Percentiles rank a stretch among this genome's conserved stretches.
Conservation (phyloP, 2,113 vertebrate species). For the Turnix velox region DNA sequence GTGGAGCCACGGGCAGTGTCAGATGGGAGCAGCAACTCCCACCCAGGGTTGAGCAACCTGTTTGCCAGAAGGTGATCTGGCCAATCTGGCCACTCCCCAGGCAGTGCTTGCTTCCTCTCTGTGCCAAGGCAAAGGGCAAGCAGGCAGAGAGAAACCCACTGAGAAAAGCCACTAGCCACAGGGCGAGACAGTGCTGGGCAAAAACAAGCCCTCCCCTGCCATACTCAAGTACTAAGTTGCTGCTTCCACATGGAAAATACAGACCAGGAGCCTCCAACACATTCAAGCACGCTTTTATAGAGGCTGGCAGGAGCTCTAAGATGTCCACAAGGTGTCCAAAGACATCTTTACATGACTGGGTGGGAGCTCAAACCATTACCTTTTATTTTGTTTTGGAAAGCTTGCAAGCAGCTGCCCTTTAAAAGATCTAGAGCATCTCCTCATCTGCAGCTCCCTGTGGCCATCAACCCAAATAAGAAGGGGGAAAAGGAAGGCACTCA, state of each 20-base stretch:
- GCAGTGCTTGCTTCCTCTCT: neutral
- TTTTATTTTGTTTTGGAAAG: neutral
- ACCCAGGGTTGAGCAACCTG: constrained; percentile 10
- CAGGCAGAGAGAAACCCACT: neutral
- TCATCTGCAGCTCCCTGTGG: accelerated
- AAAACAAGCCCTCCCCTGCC: neutral
- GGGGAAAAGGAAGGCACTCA: accelerated
- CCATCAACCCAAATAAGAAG: neutral
- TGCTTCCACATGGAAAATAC: neutral
- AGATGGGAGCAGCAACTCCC: neutral
- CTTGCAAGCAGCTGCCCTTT: neutral
- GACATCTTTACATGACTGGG: neutral
- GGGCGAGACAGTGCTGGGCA: neutral
- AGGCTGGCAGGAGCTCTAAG: neutral
- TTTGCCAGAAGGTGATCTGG: neutral
- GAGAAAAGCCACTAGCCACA: neutral
- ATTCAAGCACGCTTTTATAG: neutral
- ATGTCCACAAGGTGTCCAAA: neutral
- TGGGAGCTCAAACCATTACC: neutral
- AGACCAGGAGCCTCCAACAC: neutral
- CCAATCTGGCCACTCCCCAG: neutral
- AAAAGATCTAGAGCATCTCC: neutral
- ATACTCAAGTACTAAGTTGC: neutral
- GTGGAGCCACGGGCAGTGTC: accelerated
- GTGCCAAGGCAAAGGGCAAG: neutral